phyloP scores from a whole-genome alignment of 2,113 vertebrate genomes.

The Platichthys flesus region DNA sequence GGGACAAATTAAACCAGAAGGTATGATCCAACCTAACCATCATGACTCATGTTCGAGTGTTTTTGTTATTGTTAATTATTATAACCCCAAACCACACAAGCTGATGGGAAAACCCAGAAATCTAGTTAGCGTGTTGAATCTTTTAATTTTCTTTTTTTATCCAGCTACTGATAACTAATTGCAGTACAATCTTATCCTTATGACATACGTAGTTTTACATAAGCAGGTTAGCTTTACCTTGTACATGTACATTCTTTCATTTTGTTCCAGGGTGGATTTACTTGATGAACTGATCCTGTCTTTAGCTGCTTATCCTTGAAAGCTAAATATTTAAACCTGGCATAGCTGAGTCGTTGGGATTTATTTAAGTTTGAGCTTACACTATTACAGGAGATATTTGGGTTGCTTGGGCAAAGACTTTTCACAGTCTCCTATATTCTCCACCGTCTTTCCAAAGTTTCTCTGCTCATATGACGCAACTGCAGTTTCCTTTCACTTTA shows the following conservation, averaged over 20 bases:
- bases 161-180: constrained; percentile 41
- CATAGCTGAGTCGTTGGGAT: constrained; percentile 65
- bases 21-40: constrained; percentile 25
- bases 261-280: constrained; percentile 25
- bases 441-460: not conserved
- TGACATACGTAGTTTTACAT: constrained; percentile 27
- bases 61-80: constrained; percentile 49
- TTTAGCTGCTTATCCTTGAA: constrained; percentile 48
- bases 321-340: constrained; percentile 80
- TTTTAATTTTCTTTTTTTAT: not conserved
- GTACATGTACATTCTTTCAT: constrained; percentile 14
- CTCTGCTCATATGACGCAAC: not conserved
- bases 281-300: constrained; percentile 50
- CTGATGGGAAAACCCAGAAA: constrained; percentile 18
- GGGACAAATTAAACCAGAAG: constrained; percentile 26
- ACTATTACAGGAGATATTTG: constrained; percentile 49
- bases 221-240: constrained; percentile 10
- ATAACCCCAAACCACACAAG: constrained; percentile 9
- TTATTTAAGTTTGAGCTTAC: constrained; percentile 74
- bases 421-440: not conserved
- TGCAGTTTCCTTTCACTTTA: not conserved
- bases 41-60: constrained; percentile 32
- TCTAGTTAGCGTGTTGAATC: constrained; percentile 15
- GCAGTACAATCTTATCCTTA: constrained; percentile 40
- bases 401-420: constrained; percentile 7